Evolutionary conservation across 2,888 invertebrate genomes (phyloP).

Genomic region (Metopia argyrocephala): DNA sequence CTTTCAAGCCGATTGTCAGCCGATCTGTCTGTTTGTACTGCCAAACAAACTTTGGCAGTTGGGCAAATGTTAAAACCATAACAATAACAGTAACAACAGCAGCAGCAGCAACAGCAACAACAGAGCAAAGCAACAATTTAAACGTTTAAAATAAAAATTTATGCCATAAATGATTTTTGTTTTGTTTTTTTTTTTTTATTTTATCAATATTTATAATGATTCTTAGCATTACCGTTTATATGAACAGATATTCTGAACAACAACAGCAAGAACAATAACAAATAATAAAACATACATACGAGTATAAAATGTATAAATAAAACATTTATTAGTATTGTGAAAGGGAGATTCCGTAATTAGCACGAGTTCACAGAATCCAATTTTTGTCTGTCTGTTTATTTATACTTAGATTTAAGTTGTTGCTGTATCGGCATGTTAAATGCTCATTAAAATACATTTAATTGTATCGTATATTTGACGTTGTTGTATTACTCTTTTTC

Average conservation of each 20-base stretch:
- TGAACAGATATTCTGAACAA: constrained; percentile 10
- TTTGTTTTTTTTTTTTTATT: constrained; percentile 12
- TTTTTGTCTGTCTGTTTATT: constrained; percentile 1
- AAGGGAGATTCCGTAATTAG: constrained; percentile 64
- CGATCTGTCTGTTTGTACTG: background rate
- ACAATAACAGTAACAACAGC: background rate
- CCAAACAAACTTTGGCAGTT: background rate
- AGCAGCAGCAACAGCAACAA: background rate
- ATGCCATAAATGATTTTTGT: constrained; percentile 44
- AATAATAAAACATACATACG: background rate
- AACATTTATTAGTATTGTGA: constrained; percentile 57
- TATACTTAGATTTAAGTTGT: background rate
- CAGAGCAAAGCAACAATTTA: background rate
- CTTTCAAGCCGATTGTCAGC: background rate
- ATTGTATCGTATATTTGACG: too few relatives aligned
- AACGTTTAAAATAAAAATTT: too few relatives aligned
- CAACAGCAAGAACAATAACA: constrained; percentile 9
- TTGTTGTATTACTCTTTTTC: too few relatives aligned
- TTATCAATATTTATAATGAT: constrained; percentile 16
- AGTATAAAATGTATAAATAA: background rate
- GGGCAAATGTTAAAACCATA: constrained; percentile 7
- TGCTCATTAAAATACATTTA: constrained; percentile 23
- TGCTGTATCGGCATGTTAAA: background rate
- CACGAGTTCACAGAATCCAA: constrained; percentile 60
- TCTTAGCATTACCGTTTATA: constrained; percentile 17